Percentiles rank a stretch among this genome's conserved stretches.
phyloP scores from a whole-genome alignment of 1,140 invertebrate genomes.

The Eupeodes corollae region DNA sequence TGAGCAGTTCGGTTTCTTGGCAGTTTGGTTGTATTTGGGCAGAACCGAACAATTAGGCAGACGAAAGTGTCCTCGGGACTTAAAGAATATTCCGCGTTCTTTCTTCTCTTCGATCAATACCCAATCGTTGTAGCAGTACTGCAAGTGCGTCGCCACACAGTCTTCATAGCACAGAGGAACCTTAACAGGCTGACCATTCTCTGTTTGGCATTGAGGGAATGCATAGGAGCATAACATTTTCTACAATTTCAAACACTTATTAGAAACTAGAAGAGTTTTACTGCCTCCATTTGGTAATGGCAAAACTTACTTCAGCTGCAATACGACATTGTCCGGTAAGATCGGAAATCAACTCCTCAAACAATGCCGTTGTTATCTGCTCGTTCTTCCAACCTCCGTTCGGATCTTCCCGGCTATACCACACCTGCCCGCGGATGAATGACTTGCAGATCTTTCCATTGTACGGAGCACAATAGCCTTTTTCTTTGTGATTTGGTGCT shows the following conservation, averaged over 20 bases:
- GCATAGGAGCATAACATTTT: conserved; percentile 83
- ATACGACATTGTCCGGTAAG: conserved; percentile 70
- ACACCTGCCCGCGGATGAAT: conserved; percentile 65
- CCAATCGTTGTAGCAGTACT: conserved; percentile 91
- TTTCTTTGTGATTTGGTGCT: conserved; percentile 18
- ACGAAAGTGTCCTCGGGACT: conserved; percentile 74
- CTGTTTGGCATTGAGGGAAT: conserved; percentile 73
- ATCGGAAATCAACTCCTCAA: conserved; percentile 71
- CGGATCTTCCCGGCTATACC: conserved; percentile 60
- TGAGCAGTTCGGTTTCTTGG: conserved; percentile 55
- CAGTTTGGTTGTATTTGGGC: conserved; percentile 51
- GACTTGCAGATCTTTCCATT: conserved; percentile 77
- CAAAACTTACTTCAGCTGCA: conserved; percentile 65
- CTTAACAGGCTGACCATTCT: conserved; percentile 42
- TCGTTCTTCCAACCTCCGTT: conserved; percentile 70
- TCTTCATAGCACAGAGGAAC: conserved; percentile 83
- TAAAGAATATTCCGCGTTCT: conserved; percentile 59
- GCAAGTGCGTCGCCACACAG: conserved; percentile 76
- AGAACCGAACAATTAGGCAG: conserved; percentile 75
- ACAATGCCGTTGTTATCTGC: conserved; percentile 65
- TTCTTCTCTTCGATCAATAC: conserved; percentile 81
- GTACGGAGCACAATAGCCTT: conserved; percentile 75
- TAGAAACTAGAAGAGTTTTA: too few species aligned
- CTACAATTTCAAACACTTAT: conserved; percentile 40
- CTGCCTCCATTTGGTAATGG: too few species aligned